A percentile compares a stretch with the other conserved stretches of the same genome.
Conservation (phyloP, 2,888 invertebrate species). For the Torymus aiolomorphi region DNA sequence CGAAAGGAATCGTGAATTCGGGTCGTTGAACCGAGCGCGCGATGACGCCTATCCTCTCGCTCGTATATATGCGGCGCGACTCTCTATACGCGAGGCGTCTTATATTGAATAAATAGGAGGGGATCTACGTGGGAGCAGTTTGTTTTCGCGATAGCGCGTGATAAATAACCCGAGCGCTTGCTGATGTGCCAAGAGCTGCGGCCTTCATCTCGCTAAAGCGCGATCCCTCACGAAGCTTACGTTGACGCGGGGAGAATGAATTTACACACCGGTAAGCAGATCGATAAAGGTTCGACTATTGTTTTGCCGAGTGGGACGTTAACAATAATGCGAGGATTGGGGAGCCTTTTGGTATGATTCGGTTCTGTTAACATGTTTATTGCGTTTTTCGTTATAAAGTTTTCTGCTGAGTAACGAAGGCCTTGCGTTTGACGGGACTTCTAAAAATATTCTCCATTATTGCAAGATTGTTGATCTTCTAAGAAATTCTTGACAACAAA, state of each 20-base stretch:
- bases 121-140: conserved; percentile 28
- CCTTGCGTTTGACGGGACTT: too few relatives aligned
- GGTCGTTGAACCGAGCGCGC: conserved; percentile 45
- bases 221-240: neutral
- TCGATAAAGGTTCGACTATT: conserved; percentile 37
- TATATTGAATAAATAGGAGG: too few relatives aligned
- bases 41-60: conserved; percentile 22
- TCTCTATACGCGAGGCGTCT: neutral
- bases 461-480: too few relatives aligned
- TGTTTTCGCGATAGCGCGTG: conserved; percentile 41
- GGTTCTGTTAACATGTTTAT: too few relatives aligned
- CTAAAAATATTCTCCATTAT: too few relatives aligned
- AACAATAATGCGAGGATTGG: neutral
- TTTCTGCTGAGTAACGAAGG: too few relatives aligned
- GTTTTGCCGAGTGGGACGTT: conserved; percentile 43
- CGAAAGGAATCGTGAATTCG: conserved; percentile 48
- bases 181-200: neutral
- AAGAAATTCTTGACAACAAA: too few relatives aligned
- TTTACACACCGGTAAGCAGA: conserved; percentile 44
- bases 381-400: too few relatives aligned
- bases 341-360: too few relatives aligned
- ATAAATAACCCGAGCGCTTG: conserved; percentile 27
- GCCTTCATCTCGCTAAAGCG: too few relatives aligned
- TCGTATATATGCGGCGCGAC: too few relatives aligned
- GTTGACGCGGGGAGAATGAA: conserved; percentile 1